Conservation (phyloP, 2,797 vertebrate genomes). For the Sebastes vulpes region DNA sequence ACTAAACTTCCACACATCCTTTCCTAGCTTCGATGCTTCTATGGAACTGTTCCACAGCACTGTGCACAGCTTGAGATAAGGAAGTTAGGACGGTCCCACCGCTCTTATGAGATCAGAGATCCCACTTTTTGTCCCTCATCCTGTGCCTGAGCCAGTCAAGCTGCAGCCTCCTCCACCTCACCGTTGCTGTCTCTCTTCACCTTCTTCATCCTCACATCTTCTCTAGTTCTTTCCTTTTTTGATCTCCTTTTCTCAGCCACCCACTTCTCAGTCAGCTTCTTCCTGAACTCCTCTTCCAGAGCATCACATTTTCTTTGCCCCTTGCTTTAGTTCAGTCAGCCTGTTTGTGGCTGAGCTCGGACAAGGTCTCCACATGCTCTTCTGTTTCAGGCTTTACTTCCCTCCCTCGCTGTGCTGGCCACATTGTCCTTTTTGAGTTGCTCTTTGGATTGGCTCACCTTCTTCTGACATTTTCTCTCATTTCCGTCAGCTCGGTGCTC, state of each 20-base stretch:
- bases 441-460: not conserved
- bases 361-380: conserved; percentile 1
- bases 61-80: not conserved
- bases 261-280: not conserved
- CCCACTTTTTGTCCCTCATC: not conserved
- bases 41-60: not conserved
- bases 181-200: not conserved
- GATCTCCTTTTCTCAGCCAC: not conserved
- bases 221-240: not conserved
- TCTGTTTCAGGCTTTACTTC: not conserved
- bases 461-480: not conserved
- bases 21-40: not conserved
- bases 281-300: not conserved
- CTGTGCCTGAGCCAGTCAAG: not conserved
- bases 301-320: not conserved
- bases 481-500: not conserved
- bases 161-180: not conserved
- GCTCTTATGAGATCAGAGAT: not conserved
- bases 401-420: not conserved
- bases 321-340: not conserved
- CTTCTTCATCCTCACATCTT: not conserved
- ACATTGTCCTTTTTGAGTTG: conserved; percentile 5
- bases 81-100: not conserved
- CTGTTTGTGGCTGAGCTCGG: not conserved
- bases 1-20: not conserved